These are phyloP conservation scores for Taurulus bubalis DNA, from an alignment of 2,113 vertebrate species.

Conservation along the genomic window DNA sequence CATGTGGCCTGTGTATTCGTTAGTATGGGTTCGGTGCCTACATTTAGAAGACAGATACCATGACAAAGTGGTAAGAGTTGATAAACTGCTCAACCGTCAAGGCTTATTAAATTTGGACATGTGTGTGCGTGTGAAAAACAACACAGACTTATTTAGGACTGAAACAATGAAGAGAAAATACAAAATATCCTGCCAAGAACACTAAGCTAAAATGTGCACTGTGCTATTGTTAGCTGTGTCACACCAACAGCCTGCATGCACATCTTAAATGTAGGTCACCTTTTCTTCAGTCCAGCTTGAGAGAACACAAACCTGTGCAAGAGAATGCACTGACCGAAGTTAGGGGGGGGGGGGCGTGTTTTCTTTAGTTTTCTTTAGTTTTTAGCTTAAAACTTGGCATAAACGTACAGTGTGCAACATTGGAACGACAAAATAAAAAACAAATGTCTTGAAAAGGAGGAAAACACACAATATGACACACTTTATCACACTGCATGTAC, in stretches of 20 bases:
- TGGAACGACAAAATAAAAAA: not conserved
- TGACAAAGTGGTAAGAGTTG: not conserved
- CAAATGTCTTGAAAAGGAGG: not conserved
- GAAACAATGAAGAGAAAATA: not conserved
- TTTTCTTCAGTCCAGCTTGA: not conserved
- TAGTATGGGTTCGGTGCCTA: not conserved
- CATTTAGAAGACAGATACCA: not conserved
- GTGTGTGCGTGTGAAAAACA: not conserved
- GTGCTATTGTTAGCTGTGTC: constrained; percentile 13
- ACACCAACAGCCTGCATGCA: not conserved
- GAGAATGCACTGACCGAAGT: not conserved
- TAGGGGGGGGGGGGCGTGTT: not conserved
- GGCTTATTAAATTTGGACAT: not conserved
- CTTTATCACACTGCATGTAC: not conserved
- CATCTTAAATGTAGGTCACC: constrained; percentile 29
- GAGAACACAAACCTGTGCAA: not conserved
- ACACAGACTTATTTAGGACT: not conserved
- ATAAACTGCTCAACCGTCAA: not conserved
- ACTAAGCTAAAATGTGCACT: not conserved
- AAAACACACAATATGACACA: not conserved
- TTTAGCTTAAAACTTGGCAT: not conserved
- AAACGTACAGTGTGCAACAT: not conserved
- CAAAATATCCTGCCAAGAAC: not conserved
- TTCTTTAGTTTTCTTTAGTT: too few species aligned
- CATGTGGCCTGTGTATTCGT: not conserved